Evolutionary conservation across 2,797 vertebrate species (phyloP), one percentile per base, ranked within the genome.

Genomic region (Ctenosaura bakeri): DNA sequence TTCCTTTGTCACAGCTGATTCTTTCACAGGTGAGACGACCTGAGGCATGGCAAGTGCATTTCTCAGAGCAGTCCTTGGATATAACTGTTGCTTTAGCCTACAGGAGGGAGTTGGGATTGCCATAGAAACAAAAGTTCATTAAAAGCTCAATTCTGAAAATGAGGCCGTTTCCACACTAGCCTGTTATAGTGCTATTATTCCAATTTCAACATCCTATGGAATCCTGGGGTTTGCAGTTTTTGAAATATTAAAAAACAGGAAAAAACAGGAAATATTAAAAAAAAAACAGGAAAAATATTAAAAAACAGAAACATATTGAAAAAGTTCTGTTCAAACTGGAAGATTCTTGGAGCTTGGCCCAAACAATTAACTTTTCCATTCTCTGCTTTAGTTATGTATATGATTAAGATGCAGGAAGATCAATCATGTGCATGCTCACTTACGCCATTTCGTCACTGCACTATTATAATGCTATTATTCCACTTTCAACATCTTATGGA

Each of bases 31-130:
- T 90, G 20, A 98, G 93, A 62, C 80, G 66, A 13, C 97, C 97
- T 4, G 94, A 80, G 0, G 92, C 87, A 71, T 95, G 93, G 91
- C 98, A 98, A 52, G 88, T 94, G 85, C 97, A 98, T 83, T 80
- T 96, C 42, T 96, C 91, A 0, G 54, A 93, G 85, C 98, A 98
- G 85, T 96, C 95, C 1, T 91, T 88, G 20, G 90, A 96, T 74
- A 84, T 1, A 3, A 92, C 0, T 1, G 22, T 91, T 56, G 89
- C 84, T 56, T 59, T 85, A 9, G 88, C 84, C 90, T 91, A 46
- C 0, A 26, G 20, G 22, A 56, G 35, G 26, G 46, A 6, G 56
- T 24, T 5, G 54, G 16, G 78, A 80, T 29, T 82, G 38, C 73
- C n/a, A 76, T 2, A 74, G n/a, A 56, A 56, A 79, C 38, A 79